Evolutionary conservation across 2,113 vertebrate species (phyloP).

Genomic region (Cynocephalus volans): DNA sequence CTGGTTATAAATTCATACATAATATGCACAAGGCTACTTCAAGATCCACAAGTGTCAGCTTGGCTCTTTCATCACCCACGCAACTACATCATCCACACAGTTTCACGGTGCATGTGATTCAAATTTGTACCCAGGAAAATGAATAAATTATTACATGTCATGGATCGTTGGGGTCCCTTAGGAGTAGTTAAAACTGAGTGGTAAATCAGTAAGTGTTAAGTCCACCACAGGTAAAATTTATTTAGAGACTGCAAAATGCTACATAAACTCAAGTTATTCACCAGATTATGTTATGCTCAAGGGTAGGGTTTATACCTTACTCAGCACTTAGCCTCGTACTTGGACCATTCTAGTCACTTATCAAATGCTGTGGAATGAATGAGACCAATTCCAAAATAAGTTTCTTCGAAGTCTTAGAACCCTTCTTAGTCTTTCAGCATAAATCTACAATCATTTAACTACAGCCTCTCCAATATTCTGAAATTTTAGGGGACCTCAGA

Average conservation of each 20-base stretch:
- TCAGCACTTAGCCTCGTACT: background rate
- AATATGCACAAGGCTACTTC: background rate
- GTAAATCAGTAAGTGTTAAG: conserved; percentile 46
- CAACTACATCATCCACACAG: background rate
- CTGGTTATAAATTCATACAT: background rate
- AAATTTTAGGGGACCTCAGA: background rate
- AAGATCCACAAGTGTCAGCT: background rate
- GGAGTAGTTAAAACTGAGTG: conserved; percentile 51
- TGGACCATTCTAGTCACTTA: background rate
- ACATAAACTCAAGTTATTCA: conserved; percentile 52
- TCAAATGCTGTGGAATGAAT: conserved; percentile 28
- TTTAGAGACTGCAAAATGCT: conserved; percentile 68
- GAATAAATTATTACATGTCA: conserved; percentile 21
- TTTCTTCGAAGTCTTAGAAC: background rate
- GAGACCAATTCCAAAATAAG: background rate
- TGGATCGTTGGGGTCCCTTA: background rate
- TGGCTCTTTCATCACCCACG: background rate
- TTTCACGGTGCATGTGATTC: background rate
- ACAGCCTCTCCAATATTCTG: background rate
- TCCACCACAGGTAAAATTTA: background rate
- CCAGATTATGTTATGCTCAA: conserved; percentile 23
- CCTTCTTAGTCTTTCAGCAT: background rate
- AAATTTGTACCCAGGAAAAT: conserved; percentile 25
- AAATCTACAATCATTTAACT: background rate
- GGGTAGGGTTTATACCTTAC: background rate